Evolutionary conservation across 2,797 vertebrate genomes (phyloP).

Genomic region (Bryconaethiops microstoma): DNA sequence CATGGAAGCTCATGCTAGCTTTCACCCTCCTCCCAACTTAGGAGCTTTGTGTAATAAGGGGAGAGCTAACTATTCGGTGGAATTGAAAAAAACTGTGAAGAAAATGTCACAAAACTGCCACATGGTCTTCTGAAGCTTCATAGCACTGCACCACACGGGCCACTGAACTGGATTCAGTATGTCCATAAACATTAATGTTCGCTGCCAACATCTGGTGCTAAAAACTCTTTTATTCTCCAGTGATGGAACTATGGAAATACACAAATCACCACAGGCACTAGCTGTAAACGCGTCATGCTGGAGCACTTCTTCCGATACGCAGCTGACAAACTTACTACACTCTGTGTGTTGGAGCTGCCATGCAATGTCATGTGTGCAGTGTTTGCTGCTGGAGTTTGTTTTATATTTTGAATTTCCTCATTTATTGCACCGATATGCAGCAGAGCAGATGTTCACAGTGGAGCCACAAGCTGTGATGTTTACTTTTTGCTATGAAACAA

Average conservation of each 20-base stretch:
- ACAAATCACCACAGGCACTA: conserved; percentile 24
- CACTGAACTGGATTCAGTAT: not conserved
- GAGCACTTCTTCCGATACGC: conserved; percentile 8
- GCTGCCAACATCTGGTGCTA: conserved; percentile 38
- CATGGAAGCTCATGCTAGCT: too few species aligned
- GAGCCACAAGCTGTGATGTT: not conserved
- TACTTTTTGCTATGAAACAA: not conserved
- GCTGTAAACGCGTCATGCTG: conserved; percentile 15
- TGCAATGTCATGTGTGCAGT: not conserved
- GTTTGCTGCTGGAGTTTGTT: not conserved
- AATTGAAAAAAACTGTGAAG: too few species aligned
- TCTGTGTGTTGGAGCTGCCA: not conserved
- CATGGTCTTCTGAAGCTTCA: not conserved
- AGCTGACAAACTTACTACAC: not conserved
- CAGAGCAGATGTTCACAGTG: not conserved
- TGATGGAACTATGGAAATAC: conserved; percentile 23
- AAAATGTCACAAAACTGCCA: not conserved
- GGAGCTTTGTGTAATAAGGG: too few species aligned
- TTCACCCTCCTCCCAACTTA: too few species aligned
- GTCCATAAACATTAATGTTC: conserved; percentile 24
- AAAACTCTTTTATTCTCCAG: conserved; percentile 41
- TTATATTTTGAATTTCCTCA: not conserved
- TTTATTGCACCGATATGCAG: too few species aligned
- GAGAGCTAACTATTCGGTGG: too few species aligned
- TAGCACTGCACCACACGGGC: not conserved